A percentile compares a stretch with the other conserved stretches of the same genome.
These are phyloP conservation scores for Sebastes variabilis DNA, from an alignment of 2,797 vertebrate genomes.

Conservation along the genomic window DNA sequence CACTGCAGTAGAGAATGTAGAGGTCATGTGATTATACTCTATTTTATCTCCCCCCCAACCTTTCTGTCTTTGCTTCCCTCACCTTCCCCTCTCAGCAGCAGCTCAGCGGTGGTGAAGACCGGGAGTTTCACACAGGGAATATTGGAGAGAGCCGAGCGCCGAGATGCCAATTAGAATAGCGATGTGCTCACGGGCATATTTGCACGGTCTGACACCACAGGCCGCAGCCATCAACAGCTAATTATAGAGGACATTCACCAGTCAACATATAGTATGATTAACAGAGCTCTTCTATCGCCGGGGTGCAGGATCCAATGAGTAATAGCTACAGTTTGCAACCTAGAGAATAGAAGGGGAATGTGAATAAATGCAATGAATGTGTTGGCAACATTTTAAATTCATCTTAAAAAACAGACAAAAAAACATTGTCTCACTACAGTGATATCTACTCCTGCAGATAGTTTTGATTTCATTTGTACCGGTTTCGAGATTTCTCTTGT, in stretches of 20 bases:
- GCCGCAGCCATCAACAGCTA: slow-evolving; percentile 30
- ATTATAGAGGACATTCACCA: slow-evolving; percentile 40
- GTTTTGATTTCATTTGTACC: background rate
- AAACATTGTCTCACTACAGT: background rate
- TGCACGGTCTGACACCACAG: slow-evolving; percentile 23
- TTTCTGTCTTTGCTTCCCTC: background rate
- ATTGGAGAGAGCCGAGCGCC: background rate
- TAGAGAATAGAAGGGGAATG: background rate
- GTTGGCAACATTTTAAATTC: background rate
- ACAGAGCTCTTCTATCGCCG: background rate
- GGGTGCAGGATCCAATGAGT: background rate
- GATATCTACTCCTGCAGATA: background rate
- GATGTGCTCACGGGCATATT: slow-evolving; percentile 7
- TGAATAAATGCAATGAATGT: background rate
- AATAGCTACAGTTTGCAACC: background rate
- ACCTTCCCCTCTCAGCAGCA: background rate
- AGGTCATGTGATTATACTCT: slow-evolving; percentile 35
- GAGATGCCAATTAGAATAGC: slow-evolving; percentile 28
- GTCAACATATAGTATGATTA: slow-evolving; percentile 27
- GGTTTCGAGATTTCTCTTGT: background rate
- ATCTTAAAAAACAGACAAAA: background rate
- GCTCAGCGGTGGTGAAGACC: background rate
- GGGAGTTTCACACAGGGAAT: background rate
- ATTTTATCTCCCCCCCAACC: background rate
- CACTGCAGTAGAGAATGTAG: background rate